Evolutionary conservation across 2,888 invertebrate genomes (phyloP), one percentile per base, ranked within the genome.

Genomic region (Cancer borealis): DNA sequence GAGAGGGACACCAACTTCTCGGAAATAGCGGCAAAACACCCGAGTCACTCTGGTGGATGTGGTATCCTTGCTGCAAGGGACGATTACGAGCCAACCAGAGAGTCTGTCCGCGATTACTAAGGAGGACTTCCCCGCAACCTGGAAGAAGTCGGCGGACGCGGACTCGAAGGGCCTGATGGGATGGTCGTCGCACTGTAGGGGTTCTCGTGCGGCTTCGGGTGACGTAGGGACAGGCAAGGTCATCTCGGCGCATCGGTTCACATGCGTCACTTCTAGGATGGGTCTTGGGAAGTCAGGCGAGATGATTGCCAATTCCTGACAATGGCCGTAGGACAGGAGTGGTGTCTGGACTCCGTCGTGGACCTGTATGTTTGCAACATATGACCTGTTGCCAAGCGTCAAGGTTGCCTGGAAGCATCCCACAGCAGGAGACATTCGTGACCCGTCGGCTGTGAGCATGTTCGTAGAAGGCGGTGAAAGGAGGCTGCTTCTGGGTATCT

Each of bases 1-100:
- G 30, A 49, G 21, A 46, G 91, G 91, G n/a, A 54, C 92, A 17
- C 60, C 91, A 26, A 30, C n/a, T 39, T 47, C 45, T 17, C 54
- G 54, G 39, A 93, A 92, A 21, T 92, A 30, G 21, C 21, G 84
- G 26, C 3, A 47, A n/a, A 87, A 93, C 49, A 26, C 39, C 89
- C 10, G 26, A 21, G 47, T 30, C n/a, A 88, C 54, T 39, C 46
- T 91, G 5, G n/a, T 6, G 6, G 30, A 39, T 21, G 45, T 54
- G 1, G 39, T 49, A n/a, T 87, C 60, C 8, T 26, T 26, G 45
- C 49, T 2, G 46, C 89, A 47, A 45, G 88, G 45, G 10, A 88
- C 84, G n/a, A 39, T 49, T 49, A 49, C 10, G 10, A 10, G 6
- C 6, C 49, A 10, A 8, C 6, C 10, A 49, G 49, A 10, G 6